phyloP scores from a whole-genome alignment of 2,888 invertebrate species.

The Lepidocyrtinus sp. region DNA sequence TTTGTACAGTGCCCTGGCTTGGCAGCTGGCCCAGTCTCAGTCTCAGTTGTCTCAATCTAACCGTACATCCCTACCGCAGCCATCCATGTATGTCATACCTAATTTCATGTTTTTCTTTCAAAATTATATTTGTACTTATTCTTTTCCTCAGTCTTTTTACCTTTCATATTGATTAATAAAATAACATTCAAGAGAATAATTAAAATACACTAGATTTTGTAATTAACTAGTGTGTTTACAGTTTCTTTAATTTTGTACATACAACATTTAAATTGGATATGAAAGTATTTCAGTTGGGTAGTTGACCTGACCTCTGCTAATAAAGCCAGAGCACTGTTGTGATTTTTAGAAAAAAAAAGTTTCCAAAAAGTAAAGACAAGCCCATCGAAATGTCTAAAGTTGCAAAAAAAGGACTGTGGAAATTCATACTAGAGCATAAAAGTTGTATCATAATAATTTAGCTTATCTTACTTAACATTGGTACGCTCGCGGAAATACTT shows the following conservation, averaged over 20 bases:
- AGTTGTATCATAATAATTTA: not conserved
- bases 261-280: slow-evolving; percentile 6
- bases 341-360: slow-evolving; percentile 38
- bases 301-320: slow-evolving; percentile 56
- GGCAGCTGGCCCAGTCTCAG: slow-evolving; percentile 70
- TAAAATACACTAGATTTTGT: not conserved
- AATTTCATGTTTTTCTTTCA: slow-evolving; percentile 51
- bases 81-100: slow-evolving; percentile 69
- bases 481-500: no score
- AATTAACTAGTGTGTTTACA: slow-evolving; percentile 25
- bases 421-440: slow-evolving; percentile 36
- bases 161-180: slow-evolving; percentile 24
- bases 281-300: slow-evolving; percentile 1
- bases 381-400: not conserved
- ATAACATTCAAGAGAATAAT: slow-evolving; percentile 12
- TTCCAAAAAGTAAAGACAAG: not conserved
- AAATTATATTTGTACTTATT: slow-evolving; percentile 45
- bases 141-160: slow-evolving; percentile 59
- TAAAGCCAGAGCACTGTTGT: slow-evolving; percentile 70
- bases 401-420: slow-evolving; percentile 54
- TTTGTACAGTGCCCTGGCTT: slow-evolving; percentile 71
- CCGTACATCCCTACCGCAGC: slow-evolving; percentile 70
- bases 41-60: slow-evolving; percentile 68
- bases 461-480: slow-evolving; percentile 7
- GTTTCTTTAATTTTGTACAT: slow-evolving; percentile 15